These are phyloP conservation scores for Stenopsyche tienmushanensis DNA, from an alignment of 1,140 invertebrate species.

Conservation along the genomic window DNA sequence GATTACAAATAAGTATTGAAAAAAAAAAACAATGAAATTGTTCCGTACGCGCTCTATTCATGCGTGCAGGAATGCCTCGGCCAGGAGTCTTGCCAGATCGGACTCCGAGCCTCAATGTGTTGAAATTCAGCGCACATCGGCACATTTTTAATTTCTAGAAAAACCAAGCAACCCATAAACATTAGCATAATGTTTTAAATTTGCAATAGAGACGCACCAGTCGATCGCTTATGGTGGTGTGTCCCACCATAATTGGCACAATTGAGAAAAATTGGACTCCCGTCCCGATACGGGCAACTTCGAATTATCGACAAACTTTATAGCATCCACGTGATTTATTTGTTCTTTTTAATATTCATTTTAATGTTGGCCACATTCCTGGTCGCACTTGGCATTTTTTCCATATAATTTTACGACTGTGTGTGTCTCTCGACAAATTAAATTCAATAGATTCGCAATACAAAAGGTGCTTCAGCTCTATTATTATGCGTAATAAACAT, in stretches of 20 bases:
- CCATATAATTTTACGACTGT: no score
- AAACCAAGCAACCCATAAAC: no score
- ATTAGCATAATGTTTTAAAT: no score
- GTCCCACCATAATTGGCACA: no score
- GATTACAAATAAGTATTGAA: conserved; percentile 40
- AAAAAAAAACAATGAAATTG: conserved; percentile 42
- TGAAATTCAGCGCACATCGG: neutral
- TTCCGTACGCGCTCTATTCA: conserved; percentile 30
- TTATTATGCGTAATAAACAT: conserved; percentile 17
- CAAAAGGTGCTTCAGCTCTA: conserved; percentile 19
- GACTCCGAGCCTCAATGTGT: neutral
- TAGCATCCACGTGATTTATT: neutral
- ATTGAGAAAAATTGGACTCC: no score
- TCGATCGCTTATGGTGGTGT: no score
- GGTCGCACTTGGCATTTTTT: no score
- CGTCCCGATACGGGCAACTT: neutral
- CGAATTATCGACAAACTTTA: neutral
- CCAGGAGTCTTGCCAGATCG: neutral
- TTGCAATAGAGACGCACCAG: no score
- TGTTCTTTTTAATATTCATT: no score
- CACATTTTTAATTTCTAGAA: no score
- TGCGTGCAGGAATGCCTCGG: conserved; percentile 36
- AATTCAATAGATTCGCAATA: neutral
- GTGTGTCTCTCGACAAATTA: no score
- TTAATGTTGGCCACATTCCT: no score